Evolutionary conservation across 1,140 invertebrate genomes (phyloP), one percentile per base, ranked within the genome.

Genomic region (Phymastichus coffea): DNA sequence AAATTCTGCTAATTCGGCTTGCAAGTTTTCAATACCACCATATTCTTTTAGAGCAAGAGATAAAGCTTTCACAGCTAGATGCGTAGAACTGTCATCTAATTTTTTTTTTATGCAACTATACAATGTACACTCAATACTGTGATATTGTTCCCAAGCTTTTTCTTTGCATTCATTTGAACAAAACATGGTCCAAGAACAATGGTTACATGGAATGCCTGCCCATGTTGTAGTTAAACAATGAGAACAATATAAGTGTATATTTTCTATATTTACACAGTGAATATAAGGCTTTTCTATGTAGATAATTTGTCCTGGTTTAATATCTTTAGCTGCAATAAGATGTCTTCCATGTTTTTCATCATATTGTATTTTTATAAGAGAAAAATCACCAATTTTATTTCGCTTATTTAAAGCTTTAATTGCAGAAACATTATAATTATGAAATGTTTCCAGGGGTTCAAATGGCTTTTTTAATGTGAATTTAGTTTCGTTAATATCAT

Each of bases 211-310:
- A 17, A 48, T 48, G 4, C 8, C 15, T 3, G 12, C 8, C 46
- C 46, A 48, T 15, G 28, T n/a, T 9, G 17, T n/a, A 14, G 25
- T 14, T 17, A 48, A 30, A 48, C 46, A 48, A 20, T 48, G 46
- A 19, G 9, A 22, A 33, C 46, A 48, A 22, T 28, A 48, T 12
- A 20, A 7, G n/a, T 15, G 17, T 9, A 10, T 30, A 15, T 48
- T 33, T 15, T 28, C 23, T 7, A 83, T 77, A 26, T 87, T 68
- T 12, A 92, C 69, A 2, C 89, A 78, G 6, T 82, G 82, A 52
- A 86, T 82, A 73, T 86, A 94, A 8, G 92, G 88, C 54, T 87
- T 80, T 79, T 95, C 92, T 37, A 87, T 78, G 38, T 86, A 86
- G 6, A 95, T 63, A 20, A 92, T 77, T 74, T 93, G 88, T 6